Conservation (phyloP, 2,797 vertebrate genomes). For the Tangara arthus region DNA sequence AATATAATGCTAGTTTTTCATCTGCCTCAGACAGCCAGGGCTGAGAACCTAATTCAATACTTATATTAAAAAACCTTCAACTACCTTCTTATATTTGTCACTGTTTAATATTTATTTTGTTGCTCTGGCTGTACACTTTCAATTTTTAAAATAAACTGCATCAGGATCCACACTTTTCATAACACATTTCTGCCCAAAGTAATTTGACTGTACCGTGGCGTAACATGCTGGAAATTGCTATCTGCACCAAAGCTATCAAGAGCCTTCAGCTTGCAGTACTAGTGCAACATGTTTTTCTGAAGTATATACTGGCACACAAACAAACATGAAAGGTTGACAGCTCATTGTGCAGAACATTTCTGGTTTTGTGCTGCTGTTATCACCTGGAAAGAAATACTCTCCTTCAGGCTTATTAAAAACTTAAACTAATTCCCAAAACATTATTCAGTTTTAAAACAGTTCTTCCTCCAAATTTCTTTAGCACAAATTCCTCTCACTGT, state of each 20-base stretch:
- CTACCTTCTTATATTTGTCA: background rate
- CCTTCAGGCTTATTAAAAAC: background rate
- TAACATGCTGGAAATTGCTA: background rate
- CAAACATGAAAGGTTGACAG: background rate
- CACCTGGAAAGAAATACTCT: background rate
- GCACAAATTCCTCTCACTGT: background rate
- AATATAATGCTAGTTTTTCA: background rate
- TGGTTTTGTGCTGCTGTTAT: background rate
- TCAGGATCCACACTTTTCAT: background rate
- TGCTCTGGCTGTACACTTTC: background rate
- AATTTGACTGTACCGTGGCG: fast-evolving
- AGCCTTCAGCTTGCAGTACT: background rate
- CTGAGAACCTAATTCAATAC: background rate
- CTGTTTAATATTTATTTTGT: background rate
- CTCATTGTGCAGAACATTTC: background rate
- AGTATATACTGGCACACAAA: background rate
- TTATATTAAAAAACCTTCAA: background rate
- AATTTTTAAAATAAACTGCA: background rate
- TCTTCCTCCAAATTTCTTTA: background rate
- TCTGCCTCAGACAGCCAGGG: background rate
- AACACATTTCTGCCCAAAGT: background rate
- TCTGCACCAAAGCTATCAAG: background rate
- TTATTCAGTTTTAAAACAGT: background rate
- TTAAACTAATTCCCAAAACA: background rate
- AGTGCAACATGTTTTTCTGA: background rate